A percentile compares a stretch with the other conserved stretches of the same genome.
Evolutionary conservation across 1,140 invertebrate genomes (phyloP).

Genomic region (Carposina sasakii): DNA sequence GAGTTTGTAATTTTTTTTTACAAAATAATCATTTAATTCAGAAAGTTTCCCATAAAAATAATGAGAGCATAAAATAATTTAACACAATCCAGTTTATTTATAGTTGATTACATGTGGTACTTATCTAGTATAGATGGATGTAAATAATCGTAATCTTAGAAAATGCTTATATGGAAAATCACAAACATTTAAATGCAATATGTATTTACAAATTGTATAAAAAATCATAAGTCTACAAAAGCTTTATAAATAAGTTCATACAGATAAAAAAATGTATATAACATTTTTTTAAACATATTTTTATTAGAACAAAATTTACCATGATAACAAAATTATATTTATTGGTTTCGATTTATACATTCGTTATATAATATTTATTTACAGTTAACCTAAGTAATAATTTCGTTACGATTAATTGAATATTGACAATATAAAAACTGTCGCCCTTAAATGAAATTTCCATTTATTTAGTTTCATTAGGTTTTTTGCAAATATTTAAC

Average conservation of each 20-base stretch:
- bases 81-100: slow-evolving; percentile 60
- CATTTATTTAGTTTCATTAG: slow-evolving; percentile 14
- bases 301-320: slow-evolving; percentile 21
- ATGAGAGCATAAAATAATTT: slow-evolving; percentile 35
- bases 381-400: slow-evolving; percentile 29
- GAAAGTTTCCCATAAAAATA: too few species aligned
- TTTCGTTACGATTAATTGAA: slow-evolving; percentile 21
- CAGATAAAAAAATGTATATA: slow-evolving; percentile 32
- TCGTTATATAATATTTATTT: slow-evolving; percentile 27
- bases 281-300: slow-evolving; percentile 28
- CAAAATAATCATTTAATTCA: slow-evolving; percentile 68
- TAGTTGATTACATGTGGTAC: slow-evolving; percentile 50
- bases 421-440: neutral
- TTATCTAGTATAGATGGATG: slow-evolving; percentile 39
- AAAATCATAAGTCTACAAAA: slow-evolving; percentile 33
- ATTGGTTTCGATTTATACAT: too few species aligned
- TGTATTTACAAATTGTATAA: slow-evolving; percentile 53
- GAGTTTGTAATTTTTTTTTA: too few species aligned
- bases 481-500: slow-evolving; percentile 52
- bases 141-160: slow-evolving; percentile 35
- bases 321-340: slow-evolving; percentile 31
- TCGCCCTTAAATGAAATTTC: slow-evolving; percentile 14
- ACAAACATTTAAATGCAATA: slow-evolving; percentile 67
- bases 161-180: slow-evolving; percentile 52
- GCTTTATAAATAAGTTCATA: slow-evolving; percentile 29